Percentiles rank a stretch among this genome's conserved stretches.
These are phyloP conservation scores for Anabas testudineus DNA, from an alignment of 2,797 vertebrate species.

Conservation along the genomic window DNA sequence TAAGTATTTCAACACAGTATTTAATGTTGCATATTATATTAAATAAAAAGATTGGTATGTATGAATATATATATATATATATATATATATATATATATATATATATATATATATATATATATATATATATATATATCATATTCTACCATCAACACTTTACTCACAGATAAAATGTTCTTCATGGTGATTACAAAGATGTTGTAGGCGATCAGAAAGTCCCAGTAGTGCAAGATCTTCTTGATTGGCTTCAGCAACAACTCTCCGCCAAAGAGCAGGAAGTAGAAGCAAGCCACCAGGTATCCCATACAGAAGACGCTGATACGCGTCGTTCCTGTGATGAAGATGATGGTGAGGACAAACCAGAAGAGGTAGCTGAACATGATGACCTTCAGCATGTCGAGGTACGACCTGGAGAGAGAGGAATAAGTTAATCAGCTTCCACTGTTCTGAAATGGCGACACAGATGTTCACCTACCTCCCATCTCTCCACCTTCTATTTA, in stretches of 20 bases:
- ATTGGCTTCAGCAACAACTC: slow-evolving; percentile 95
- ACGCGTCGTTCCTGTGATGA: slow-evolving; percentile 98
- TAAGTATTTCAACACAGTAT: neutral
- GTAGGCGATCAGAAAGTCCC: slow-evolving; percentile 99
- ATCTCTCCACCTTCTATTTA: too few species aligned
- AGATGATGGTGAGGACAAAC: slow-evolving; percentile 99
- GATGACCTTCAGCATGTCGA: slow-evolving; percentile 99
- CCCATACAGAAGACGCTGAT: slow-evolving; percentile 99
- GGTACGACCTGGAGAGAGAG: slow-evolving; percentile 89
- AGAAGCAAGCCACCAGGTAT: slow-evolving; percentile 98
- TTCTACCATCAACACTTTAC: slow-evolving; percentile 47
- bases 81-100: too few species aligned
- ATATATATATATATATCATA: neutral
- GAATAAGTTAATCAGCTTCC: slow-evolving; percentile 1
- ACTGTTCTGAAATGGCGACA: too few species aligned
- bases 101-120: too few species aligned
- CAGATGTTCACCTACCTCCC: too few species aligned
- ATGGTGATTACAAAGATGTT: slow-evolving; percentile 98
- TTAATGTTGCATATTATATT: too few species aligned
- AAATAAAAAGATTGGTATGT: too few species aligned
- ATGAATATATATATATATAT: too few species aligned
- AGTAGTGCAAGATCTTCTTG: slow-evolving; percentile 95
- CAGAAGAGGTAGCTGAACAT: slow-evolving; percentile 99
- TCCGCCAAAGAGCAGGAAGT: slow-evolving; percentile 98
- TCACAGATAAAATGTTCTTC: slow-evolving; percentile 98